Conservation (phyloP, 2,797 vertebrate genomes). For the Brachyalestes nurse region DNA sequence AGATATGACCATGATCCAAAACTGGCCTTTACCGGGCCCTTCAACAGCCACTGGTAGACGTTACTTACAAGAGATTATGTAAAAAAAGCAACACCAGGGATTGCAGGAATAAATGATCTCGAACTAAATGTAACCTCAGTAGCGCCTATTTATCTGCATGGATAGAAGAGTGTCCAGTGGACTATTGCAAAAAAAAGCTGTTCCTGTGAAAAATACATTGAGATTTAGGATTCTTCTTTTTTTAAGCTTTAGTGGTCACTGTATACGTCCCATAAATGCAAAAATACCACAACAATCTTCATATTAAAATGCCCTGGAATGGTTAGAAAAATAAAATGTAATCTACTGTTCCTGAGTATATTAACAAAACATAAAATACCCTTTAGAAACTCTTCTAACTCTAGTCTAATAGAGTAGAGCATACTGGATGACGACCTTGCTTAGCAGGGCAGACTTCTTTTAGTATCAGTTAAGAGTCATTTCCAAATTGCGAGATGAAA, state of each 20-base stretch:
- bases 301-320: slow-evolving; percentile 14
- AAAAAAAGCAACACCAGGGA: slow-evolving; percentile 18
- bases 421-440: background rate
- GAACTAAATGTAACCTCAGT: slow-evolving; percentile 32
- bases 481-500: slow-evolving; percentile 12
- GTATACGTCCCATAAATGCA: slow-evolving; percentile 3
- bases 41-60: slow-evolving; percentile 24
- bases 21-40: background rate
- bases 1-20: slow-evolving; percentile 4
- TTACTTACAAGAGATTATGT: slow-evolving; percentile 28
- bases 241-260: slow-evolving; percentile 46
- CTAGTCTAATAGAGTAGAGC: slow-evolving; percentile 20
- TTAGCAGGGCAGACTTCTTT: slow-evolving; percentile 7
- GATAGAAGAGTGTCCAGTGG: slow-evolving; percentile 18
- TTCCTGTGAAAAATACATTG: slow-evolving; percentile 38
- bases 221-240: slow-evolving; percentile 21
- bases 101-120: slow-evolving; percentile 32
- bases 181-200: slow-evolving; percentile 13
- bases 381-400: background rate
- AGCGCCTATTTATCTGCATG: slow-evolving; percentile 41
- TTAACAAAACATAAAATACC: background rate
- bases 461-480: slow-evolving; percentile 20
- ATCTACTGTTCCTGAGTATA: background rate
- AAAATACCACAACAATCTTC: background rate
- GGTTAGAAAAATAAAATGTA: background rate